Base-by-base conservation (phyloP, 2,888 invertebrate species). In the Ephialtes manifestator region DNA sequence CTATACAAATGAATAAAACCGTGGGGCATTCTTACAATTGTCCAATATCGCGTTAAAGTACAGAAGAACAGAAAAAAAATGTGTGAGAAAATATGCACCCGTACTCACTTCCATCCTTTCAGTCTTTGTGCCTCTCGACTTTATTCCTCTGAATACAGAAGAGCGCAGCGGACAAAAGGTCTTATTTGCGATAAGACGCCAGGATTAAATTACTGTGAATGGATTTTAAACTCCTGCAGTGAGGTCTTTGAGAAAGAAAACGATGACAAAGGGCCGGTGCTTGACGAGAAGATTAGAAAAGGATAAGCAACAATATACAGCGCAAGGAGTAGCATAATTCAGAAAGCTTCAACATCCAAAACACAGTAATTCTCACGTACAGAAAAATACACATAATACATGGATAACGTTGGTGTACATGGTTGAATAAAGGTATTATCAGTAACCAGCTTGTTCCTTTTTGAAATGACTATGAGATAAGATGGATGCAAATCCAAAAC, bases 171-270 rank as follows among this genome's bases (percentile, higher is more conserved):
- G 35, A 55, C 58, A 65, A 72, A 68, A 78, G 67, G 79, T 39
- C 79, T 79, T 81, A 79, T 81, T 84, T 86, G 79, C 79, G 81
- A 83, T 84, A 87, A 84, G 83, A 81, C 81, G 86, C 63, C 83
- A 68, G 83, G 84, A 88, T 88, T 78, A 86, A 87, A 88, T 87
- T 87, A 87, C 86, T 68, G 58, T 83, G 79, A 84, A 85, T 79
- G 81, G 86, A 77, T 71, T 85, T 86, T 65, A 78, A 87, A 65
- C 79, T 39, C 55, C 65, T 80, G 75, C 55, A 11, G 24, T 65
- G n/a, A 28, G 46, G 58, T 76, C 81, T 82, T 85, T 84, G 71
- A 82, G 67, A 65, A 60, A 48, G 46, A 67, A 60, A 67, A 72
- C 63, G 53, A 55, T 35, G 31, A 72, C 58, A 80, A 70, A 77